These are phyloP conservation scores for Urocitellus parryii DNA, from an alignment of 2,113 vertebrate genomes.

Conservation along the genomic window DNA sequence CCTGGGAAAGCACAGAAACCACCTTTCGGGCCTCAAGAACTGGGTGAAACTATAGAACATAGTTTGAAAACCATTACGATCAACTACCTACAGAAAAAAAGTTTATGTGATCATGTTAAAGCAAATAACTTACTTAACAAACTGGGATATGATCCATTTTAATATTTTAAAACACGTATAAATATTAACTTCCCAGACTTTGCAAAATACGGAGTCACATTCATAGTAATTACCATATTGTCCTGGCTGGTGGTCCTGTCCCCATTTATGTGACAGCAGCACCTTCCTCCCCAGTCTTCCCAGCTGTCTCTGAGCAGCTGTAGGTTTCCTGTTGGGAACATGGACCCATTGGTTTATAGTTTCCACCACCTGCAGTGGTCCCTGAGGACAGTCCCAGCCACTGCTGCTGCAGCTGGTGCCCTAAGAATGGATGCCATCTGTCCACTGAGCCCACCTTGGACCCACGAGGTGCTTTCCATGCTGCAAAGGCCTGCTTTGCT, in stretches of 20 bases:
- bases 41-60: neutral
- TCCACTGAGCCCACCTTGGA: too few relatives aligned
- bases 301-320: neutral
- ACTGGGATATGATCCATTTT: neutral
- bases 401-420: neutral
- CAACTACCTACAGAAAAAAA: neutral
- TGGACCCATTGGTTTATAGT: neutral
- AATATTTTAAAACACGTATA: neutral
- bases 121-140: neutral
- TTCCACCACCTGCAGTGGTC: neutral
- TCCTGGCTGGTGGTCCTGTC: neutral
- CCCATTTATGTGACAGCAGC: neutral
- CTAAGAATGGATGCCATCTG: neutral
- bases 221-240: neutral
- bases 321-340: neutral
- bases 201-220: neutral
- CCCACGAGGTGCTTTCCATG: too few relatives aligned
- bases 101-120: neutral
- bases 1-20: neutral
- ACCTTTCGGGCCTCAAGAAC: neutral
- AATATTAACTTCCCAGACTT: neutral
- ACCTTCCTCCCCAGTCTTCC: neutral
- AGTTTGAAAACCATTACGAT: neutral
- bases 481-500: neutral
- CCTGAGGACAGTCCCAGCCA: neutral